Evolutionary conservation across 2,888 invertebrate genomes (phyloP), one percentile per base, ranked within the genome.

Genomic region (Aporophyla lueneburgensis): DNA sequence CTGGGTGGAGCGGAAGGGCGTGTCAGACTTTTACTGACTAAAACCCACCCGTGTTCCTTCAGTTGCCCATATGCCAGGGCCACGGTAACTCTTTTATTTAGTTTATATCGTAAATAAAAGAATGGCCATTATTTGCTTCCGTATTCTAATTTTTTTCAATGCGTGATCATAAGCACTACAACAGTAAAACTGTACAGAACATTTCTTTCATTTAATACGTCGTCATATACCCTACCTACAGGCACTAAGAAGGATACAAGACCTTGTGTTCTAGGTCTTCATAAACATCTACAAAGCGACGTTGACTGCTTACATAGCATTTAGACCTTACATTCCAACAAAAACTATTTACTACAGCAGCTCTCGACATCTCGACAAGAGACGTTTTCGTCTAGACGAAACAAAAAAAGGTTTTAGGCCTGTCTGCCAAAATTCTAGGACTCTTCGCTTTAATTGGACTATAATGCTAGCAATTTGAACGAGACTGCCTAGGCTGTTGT

Each of bases 391-490:
- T 87, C 87, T 82, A 85, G 86, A 78, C 78, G 5, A 62, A 68
- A 67, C 51, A 72, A 76, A 72, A 62, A 68, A 85, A 61, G 6
- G 1, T 21, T 65, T n/a, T 14, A 43, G 43, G 33, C n/a, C 40
- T 14, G 53, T 80, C 74, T 82, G 86, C 87, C 87, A 85, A 82
- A 84, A 78, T 71, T 80, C 71, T 76, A 81, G 83, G 65, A 67
- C 75, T 76, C 87, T 85, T 71, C 46, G 49, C 62, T 74, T 87
- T 85, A 85, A 85, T 85, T 82, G 78, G 78, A 78, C 86, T 58
- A 78, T 85, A 85, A 87, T 85, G 70, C 72, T 56, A 61, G 74
- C 76, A 69, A 81, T 82, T 87, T 76, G 58, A 87, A 74, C 68
- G 5, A 71, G 65, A 78, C 81, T 66, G 73, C 62, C 68, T 80